Base-by-base conservation (phyloP, 2,113 vertebrate genomes). In the Hippocampus zosterae region DNA sequence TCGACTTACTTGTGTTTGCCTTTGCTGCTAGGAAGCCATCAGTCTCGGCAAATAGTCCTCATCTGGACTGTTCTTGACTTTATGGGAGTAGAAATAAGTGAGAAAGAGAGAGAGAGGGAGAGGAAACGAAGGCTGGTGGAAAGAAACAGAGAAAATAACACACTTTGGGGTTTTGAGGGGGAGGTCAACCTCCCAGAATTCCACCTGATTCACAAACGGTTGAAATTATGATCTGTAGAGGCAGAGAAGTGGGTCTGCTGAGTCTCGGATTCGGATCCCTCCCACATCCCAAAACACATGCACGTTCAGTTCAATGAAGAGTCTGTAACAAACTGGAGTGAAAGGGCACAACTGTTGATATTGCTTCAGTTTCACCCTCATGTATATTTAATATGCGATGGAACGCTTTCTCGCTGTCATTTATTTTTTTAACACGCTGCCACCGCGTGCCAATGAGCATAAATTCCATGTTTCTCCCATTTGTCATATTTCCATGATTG, bases 141-240 rank as follows among this genome's bases (percentile, higher is more conserved):
- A 85, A 79, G 80, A 86, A 71, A 76, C 55, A 80, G 81, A 84
- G 79, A 90, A 90, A 88, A 89, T 75, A 90, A 92, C 79, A 80
- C 86, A 89, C 92, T 94, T 92, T 75, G 42, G 74, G 91, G 92
- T 92, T 92, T 90, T 94, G 94, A 93, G 90, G n/a, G 82, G 57
- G 79, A 70, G 15, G 90, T 94, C 93, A 94, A 89, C 90, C 92
- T 91, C 92, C 93, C 93, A 94, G 93, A 94, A 94, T 94, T 94
- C 94, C 92, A 91, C 92, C 90, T 92, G 91, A 92, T 87, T 85
- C 92, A 93, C 95, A 96, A 94, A 93, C 95, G 94, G 94, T 95
- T 96, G 93, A 92, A 95, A 95, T 97, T 96, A 94, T 86, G 89
- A 86, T 88, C 74, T 72, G 67, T 80, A 90, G 86, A 85, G 87